Base-by-base conservation (phyloP, 92 coral and sea anemone species). In the Parazoanthus swiftii region DNA sequence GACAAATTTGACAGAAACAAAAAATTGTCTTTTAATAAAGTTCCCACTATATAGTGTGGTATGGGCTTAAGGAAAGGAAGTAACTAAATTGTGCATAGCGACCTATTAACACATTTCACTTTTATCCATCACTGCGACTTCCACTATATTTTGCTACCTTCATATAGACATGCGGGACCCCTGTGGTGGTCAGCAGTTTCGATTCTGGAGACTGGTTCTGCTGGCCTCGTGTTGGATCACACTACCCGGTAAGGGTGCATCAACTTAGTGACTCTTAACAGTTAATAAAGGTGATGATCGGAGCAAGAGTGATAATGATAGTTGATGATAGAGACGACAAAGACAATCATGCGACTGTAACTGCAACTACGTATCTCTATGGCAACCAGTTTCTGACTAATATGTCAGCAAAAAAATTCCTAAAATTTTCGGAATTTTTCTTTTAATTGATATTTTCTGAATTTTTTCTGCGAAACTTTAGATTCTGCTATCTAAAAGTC, bases 151-250 rank as follows among this genome's bases (percentile, higher is more conserved):
- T 29, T 46, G 4, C 15, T 38, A 3, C 66, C 63, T 2, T 26
- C 20, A 23, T 37, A 54, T 67, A 79, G 82, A 48, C 26, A 79
- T 79, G 82, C 14, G 82, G 82, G 82, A 50, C 82, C 82, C 20
- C 10, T 26, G 63, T 15, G 38, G 33, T 15, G 82, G 82, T 50
- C 80, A 39, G 54, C 80, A 21, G 46, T 76, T 37, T 76, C 67
- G 9, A 43, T 29, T 50, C 7, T 48, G 58, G 63, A 44, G 39
- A 44, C 35, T 79, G 36, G 82, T 50, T 33, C 18, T 46, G 23
- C 37, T 79, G 66, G 63, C 38, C 67, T 50, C 37, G 42, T 79
- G 37, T 79, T 50, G 82, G 82, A 79, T 35, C 37, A 29, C 38
- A 25, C 66, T 25, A 21, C 42, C 37, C 4, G 82, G 82, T 79